Evolutionary conservation across 2,797 vertebrate genomes (phyloP).

Genomic region (Anas capensis): DNA sequence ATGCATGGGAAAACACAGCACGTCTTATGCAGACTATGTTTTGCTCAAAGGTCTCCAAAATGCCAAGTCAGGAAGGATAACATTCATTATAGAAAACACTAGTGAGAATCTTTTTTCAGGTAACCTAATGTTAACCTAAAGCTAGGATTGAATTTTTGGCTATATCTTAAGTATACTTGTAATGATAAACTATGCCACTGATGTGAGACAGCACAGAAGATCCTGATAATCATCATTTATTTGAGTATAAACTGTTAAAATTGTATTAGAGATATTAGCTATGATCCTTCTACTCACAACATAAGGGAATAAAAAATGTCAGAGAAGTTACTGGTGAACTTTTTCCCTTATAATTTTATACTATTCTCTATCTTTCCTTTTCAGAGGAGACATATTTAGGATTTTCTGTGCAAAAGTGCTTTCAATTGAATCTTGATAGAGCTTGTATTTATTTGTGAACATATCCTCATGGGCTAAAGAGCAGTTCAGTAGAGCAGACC

Average conservation of each 20-base stretch:
- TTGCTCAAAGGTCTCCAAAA: not conserved
- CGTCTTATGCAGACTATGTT: not conserved
- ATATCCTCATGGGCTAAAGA: not conserved
- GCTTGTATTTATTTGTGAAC: constrained; percentile 24
- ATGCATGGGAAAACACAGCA: not conserved
- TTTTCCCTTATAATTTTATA: not conserved
- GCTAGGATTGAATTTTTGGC: not conserved
- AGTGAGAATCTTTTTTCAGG: not conserved
- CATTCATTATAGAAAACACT: not conserved
- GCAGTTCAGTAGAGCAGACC: not conserved
- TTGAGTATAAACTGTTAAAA: not conserved
- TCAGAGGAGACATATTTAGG: not conserved
- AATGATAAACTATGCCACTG: not conserved
- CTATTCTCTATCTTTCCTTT: not conserved
- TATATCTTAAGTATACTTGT: not conserved
- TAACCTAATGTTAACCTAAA: not conserved
- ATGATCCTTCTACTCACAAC: not conserved
- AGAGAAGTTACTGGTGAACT: not conserved
- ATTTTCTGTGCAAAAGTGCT: not conserved
- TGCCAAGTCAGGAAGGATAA: not conserved
- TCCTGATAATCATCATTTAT: not conserved
- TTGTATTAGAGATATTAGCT: not conserved
- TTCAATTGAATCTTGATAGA: not conserved
- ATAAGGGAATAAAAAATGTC: not conserved
- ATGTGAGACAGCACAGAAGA: not conserved